Conservation (phyloP, 2,797 vertebrate species). For the Sebastes hubbsi region DNA sequence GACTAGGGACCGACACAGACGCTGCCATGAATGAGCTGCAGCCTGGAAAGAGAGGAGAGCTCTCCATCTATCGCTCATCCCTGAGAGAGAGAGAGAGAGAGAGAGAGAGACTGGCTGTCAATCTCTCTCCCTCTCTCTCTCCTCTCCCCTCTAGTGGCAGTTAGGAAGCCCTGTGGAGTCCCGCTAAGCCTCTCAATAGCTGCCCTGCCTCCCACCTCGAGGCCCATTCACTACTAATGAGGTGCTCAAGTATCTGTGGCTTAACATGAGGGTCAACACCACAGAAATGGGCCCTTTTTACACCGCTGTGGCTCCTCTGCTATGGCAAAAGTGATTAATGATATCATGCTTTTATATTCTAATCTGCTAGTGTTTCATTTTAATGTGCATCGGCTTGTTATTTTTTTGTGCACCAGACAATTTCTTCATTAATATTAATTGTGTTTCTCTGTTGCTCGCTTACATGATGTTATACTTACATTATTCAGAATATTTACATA, state of each 20-base stretch:
- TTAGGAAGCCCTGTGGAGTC: slow-evolving; percentile 75
- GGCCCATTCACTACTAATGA: slow-evolving; percentile 79
- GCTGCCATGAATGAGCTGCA: slow-evolving; percentile 37
- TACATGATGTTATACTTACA: not conserved
- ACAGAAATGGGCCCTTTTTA: slow-evolving; percentile 52
- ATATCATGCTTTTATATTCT: slow-evolving; percentile 42
- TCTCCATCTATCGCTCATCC: slow-evolving; percentile 41
- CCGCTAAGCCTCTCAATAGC: slow-evolving; percentile 73
- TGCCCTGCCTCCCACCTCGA: slow-evolving; percentile 72
- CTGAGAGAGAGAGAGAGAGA: not conserved
- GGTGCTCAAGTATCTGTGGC: slow-evolving; percentile 76
- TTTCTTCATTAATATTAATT: not conserved
- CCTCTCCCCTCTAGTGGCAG: slow-evolving; percentile 70
- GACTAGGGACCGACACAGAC: slow-evolving; percentile 3
- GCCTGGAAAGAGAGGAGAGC: slow-evolving; percentile 36
- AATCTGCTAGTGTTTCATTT: slow-evolving; percentile 43
- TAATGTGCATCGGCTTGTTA: slow-evolving; percentile 14
- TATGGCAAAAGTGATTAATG: slow-evolving; percentile 48
- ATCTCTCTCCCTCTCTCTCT: slow-evolving; percentile 18
- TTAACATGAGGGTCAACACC: slow-evolving; percentile 74
- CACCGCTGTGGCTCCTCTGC: slow-evolving; percentile 2
- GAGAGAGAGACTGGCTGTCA: slow-evolving; percentile 26
- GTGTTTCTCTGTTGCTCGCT: not conserved
- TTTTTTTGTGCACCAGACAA: not conserved
- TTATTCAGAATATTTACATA: slow-evolving; percentile 11